phyloP scores from a whole-genome alignment of 1,140 invertebrate species.

The Acromyrmex echinatior region DNA sequence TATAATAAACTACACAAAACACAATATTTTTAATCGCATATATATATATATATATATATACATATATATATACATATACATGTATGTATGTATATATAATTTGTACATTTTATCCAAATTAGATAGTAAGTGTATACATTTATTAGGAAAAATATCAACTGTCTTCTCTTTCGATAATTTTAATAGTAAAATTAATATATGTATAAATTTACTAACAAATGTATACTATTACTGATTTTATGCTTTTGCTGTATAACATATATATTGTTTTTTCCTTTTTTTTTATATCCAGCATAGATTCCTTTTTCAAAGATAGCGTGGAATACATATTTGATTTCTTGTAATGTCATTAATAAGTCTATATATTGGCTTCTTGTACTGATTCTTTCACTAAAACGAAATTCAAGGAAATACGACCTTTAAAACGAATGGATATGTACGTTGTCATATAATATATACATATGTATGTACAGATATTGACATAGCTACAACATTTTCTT shows the following conservation, averaged over 20 bases:
- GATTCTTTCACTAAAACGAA: conserved; percentile 64
- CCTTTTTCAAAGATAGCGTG: conserved; percentile 46
- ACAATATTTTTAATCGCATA: background rate
- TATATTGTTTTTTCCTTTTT: background rate
- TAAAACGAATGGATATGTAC: conserved; percentile 54
- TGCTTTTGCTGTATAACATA: background rate
- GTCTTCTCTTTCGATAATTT: background rate
- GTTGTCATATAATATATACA: conserved; percentile 49
- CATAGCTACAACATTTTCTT: conserved; percentile 60
- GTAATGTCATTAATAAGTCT: conserved; percentile 11
- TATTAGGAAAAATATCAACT: background rate
- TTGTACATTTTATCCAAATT: background rate
- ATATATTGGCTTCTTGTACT: conserved; percentile 56
- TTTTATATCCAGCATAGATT: conserved; percentile 68
- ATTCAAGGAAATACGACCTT: conserved; percentile 44
- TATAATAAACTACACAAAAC: background rate
- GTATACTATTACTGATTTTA: background rate
- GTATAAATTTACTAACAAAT: background rate
- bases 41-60: background rate
- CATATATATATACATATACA: too few relatives aligned
- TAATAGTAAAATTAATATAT: conserved; percentile 3
- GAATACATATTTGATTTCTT: conserved; percentile 57
- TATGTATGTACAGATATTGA: conserved; percentile 67
- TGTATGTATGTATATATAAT: background rate
- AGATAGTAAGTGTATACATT: background rate